Conservation (phyloP, 2,113 vertebrate species). For the Platanista minor region DNA sequence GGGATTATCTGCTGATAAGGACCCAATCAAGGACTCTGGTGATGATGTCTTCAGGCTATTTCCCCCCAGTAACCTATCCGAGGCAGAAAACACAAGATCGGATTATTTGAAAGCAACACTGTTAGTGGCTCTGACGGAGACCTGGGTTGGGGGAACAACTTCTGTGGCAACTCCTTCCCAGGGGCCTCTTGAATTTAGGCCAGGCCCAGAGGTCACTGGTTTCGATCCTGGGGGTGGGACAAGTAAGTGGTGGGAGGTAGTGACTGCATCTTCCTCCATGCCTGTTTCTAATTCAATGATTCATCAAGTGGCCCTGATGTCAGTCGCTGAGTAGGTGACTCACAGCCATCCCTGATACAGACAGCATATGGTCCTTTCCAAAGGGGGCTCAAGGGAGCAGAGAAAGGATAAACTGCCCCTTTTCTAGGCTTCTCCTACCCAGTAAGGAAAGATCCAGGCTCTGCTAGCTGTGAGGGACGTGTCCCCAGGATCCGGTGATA, state of each 20-base stretch:
- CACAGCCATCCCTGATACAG: neutral
- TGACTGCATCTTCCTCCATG: neutral
- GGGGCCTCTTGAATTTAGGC: slow-evolving; percentile 16
- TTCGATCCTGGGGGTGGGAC: neutral
- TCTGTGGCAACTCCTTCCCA: slow-evolving; percentile 17
- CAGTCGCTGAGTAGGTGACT: slow-evolving; percentile 34
- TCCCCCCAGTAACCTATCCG: neutral
- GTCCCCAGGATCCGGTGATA: neutral
- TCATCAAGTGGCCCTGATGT: neutral
- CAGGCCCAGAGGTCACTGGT: slow-evolving; percentile 16
- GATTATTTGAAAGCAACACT: slow-evolving; percentile 26
- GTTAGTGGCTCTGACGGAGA: slow-evolving; percentile 7
- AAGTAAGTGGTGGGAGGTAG: neutral
- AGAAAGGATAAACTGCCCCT: neutral
- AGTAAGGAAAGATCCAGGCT: accelerated
- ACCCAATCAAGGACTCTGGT: slow-evolving; percentile 34
- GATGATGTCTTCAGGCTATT: neutral
- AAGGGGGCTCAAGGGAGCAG: neutral
- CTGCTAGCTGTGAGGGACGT: neutral
- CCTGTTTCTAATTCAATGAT: slow-evolving; percentile 36
- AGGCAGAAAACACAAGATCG: neutral
- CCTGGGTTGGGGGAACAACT: slow-evolving; percentile 31
- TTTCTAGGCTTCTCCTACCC: neutral
- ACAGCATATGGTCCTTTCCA: slow-evolving; percentile 28
- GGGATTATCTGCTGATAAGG: slow-evolving; percentile 50